Evolutionary conservation across 1,140 invertebrate species (phyloP).

Genomic region (Hypsibius dujardini): DNA sequence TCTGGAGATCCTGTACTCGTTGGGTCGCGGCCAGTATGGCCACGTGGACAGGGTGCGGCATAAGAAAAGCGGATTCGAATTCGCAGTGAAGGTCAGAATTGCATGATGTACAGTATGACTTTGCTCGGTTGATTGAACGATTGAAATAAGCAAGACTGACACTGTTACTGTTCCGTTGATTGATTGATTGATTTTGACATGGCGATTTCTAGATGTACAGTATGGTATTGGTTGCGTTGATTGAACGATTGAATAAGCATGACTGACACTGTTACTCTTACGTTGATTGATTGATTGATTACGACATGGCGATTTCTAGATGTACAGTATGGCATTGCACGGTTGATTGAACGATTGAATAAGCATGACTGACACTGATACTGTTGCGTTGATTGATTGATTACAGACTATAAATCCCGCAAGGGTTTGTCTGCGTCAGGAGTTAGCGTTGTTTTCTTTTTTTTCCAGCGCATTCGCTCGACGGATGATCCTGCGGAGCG

Average conservation of each 20-base stretch:
- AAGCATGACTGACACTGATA: not conserved
- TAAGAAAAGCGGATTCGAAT: not conserved
- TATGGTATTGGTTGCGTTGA: not conserved
- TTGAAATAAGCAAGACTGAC: not conserved
- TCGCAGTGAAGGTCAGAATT: slow-evolving; percentile 1
- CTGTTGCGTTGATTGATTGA: not conserved
- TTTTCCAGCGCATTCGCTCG: slow-evolving; percentile 55
- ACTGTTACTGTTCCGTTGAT: not conserved
- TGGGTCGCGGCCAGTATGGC: slow-evolving; percentile 12
- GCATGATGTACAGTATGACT: too few species aligned
- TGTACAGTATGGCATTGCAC: too few species aligned
- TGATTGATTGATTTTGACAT: not conserved
- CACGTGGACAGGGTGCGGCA: not conserved
- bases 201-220: not conserved
- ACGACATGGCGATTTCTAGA: too few species aligned
- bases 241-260: not conserved
- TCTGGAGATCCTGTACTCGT: not conserved
- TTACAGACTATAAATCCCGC: not conserved
- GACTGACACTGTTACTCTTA: not conserved
- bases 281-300: not conserved
- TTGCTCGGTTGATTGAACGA: too few species aligned
- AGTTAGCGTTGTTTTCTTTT: not conserved
- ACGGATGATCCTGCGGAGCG: slow-evolving; percentile 86
- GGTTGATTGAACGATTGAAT: not conserved
- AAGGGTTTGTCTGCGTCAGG: not conserved